Conservation (phyloP, 1,140 invertebrate genomes). For the Macrotrachela quadricornifera region DNA sequence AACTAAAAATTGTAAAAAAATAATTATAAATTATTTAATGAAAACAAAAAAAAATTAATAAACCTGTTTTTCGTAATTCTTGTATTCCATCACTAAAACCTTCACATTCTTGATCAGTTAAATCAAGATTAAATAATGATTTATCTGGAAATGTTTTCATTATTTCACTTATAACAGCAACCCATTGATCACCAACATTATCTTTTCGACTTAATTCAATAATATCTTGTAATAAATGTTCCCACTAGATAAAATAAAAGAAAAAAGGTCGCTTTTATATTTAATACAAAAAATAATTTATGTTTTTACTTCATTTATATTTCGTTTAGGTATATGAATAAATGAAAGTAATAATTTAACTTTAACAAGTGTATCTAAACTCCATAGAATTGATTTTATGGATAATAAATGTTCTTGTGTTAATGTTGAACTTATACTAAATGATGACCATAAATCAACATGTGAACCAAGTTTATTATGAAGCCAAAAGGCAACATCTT, state of each 20-base stretch:
- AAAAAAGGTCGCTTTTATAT: conserved; percentile 14
- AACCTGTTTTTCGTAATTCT: conserved; percentile 56
- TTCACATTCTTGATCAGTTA: conserved; percentile 49
- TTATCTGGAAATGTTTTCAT: conserved; percentile 71
- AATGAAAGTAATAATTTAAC: conserved; percentile 84
- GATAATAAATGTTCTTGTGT: conserved; percentile 76
- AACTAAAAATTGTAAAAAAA: conserved; percentile 21
- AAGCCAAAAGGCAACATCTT: conserved; percentile 91
- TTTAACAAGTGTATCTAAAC: conserved; percentile 88
- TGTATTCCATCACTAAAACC: conserved; percentile 71
- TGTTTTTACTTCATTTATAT: conserved; percentile 65
- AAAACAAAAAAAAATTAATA: conserved; percentile 11
- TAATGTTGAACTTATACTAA: conserved; percentile 85
- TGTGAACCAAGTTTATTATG: conserved; percentile 94
- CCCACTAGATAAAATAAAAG: conserved; percentile 55
- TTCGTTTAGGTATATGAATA: conserved; percentile 82
- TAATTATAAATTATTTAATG: not conserved
- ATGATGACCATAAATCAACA: conserved; percentile 89
- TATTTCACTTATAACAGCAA: conserved; percentile 79
- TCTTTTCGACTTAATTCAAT: conserved; percentile 57
- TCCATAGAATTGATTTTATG: conserved; percentile 86
- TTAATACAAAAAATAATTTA: not conserved
- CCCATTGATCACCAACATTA: conserved; percentile 74
- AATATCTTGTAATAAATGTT: conserved; percentile 69
- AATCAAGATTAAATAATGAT: conserved; percentile 58